Evolutionary conservation across 2,797 vertebrate species (phyloP).

Genomic region (Sebastes iracundus): DNA sequence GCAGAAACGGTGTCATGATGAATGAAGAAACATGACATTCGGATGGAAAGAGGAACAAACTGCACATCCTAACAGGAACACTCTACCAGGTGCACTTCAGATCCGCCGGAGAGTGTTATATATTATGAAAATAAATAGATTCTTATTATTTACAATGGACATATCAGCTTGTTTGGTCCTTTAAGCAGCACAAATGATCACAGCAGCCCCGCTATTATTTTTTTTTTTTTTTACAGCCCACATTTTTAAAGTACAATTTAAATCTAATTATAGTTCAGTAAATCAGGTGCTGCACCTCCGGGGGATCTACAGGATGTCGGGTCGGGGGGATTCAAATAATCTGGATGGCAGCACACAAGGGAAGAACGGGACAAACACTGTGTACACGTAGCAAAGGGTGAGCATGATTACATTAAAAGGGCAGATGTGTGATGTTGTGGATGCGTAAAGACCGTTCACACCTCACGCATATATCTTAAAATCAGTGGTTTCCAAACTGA

Average conservation of each 20-base stretch:
- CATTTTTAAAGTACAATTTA: not conserved
- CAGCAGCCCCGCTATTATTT: not conserved
- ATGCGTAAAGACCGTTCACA: not conserved
- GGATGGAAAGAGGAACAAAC: not conserved
- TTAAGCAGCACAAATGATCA: not conserved
- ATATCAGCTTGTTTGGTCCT: not conserved
- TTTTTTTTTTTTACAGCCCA: not conserved
- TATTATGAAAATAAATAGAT: slow-evolving; percentile 67
- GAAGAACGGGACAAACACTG: not conserved
- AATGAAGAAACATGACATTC: not conserved
- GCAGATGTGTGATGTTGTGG: not conserved
- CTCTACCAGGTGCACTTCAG: not conserved
- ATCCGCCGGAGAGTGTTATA: slow-evolving; percentile 1
- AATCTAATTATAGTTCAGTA: not conserved
- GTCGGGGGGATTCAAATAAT: not conserved
- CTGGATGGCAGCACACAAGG: not conserved
- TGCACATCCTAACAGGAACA: not conserved
- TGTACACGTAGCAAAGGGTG: not conserved
- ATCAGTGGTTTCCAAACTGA: not conserved
- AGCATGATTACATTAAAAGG: not conserved
- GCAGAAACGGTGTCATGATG: not conserved
- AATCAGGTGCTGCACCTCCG: not conserved
- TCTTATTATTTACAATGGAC: slow-evolving; percentile 49
- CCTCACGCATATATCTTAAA: not conserved
- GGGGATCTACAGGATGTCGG: not conserved